A percentile compares a stretch with the other conserved stretches of the same genome.
Conservation (phyloP, 2,113 vertebrate genomes). For the Ochotona princeps region DNA sequence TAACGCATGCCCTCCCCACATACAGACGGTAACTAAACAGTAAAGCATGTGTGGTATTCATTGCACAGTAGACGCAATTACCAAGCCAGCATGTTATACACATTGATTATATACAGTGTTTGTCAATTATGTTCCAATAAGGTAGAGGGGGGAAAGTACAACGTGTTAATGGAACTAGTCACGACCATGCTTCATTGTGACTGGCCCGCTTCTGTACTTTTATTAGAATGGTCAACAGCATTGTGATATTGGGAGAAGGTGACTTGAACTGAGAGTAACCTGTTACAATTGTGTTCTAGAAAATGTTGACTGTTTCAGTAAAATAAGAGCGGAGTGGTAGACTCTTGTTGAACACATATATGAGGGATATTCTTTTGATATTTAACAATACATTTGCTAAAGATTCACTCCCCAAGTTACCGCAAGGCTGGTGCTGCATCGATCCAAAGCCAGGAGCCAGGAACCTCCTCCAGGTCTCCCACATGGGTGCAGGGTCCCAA, state of each 20-base stretch:
- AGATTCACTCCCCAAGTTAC: not conserved
- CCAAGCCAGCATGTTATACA: not conserved
- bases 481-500: too few species aligned
- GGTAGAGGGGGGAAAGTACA: not conserved
- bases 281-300: not conserved
- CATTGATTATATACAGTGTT: not conserved
- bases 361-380: not conserved
- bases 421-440: too few species aligned
- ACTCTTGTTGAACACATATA: not conserved
- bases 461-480: too few species aligned
- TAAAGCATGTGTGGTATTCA: not conserved
- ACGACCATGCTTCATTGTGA: not conserved
- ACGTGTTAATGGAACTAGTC: not conserved
- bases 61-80: too few species aligned
- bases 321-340: not conserved
- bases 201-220: not conserved
- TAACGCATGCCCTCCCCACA: not conserved
- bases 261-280: not conserved
- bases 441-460: too few species aligned
- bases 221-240: not conserved
- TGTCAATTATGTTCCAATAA: not conserved
- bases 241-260: not conserved
- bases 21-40: not conserved
- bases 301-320: conserved; percentile 3
- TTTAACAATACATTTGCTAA: not conserved